Evolutionary conservation across 2,113 vertebrate species (phyloP).

Genomic region (Microcebus jonahi): DNA sequence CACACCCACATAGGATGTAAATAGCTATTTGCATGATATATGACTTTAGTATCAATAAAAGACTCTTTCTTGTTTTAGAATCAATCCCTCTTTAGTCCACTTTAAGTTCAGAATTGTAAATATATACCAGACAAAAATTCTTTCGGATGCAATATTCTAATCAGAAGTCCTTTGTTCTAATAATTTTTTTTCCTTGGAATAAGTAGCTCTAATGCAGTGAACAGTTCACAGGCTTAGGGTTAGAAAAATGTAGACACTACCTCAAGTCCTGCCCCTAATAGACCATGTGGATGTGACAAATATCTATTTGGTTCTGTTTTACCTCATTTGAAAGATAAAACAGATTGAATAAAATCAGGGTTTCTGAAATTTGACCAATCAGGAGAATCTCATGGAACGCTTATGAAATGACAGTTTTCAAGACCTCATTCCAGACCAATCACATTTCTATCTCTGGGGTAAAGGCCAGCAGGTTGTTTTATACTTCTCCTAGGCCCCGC

Average conservation of each 20-base stretch:
- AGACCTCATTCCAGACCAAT: background rate
- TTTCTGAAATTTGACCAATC: conserved; percentile 7
- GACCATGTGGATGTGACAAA: background rate
- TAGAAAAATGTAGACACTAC: background rate
- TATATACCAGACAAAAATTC: background rate
- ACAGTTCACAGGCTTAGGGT: background rate
- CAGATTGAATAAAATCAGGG: background rate
- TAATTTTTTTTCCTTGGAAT: background rate
- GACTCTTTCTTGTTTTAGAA: background rate
- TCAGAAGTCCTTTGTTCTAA: conserved; percentile 23
- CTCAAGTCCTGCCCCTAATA: background rate
- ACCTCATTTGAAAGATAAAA: background rate
- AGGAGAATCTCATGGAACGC: background rate
- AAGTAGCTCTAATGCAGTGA: background rate
- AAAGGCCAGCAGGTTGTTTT: background rate
- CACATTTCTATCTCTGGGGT: background rate
- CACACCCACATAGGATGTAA: background rate
- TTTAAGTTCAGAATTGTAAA: conserved; percentile 42
- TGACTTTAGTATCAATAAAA: background rate
- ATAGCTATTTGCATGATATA: background rate
- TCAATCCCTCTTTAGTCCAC: background rate
- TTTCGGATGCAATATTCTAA: background rate
- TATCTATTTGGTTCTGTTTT: background rate
- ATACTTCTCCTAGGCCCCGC: background rate
- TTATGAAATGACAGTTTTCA: conserved; percentile 9